These are phyloP conservation scores for Eupithecia vulgata DNA, from an alignment of 2,888 invertebrate genomes.

Conservation along the genomic window DNA sequence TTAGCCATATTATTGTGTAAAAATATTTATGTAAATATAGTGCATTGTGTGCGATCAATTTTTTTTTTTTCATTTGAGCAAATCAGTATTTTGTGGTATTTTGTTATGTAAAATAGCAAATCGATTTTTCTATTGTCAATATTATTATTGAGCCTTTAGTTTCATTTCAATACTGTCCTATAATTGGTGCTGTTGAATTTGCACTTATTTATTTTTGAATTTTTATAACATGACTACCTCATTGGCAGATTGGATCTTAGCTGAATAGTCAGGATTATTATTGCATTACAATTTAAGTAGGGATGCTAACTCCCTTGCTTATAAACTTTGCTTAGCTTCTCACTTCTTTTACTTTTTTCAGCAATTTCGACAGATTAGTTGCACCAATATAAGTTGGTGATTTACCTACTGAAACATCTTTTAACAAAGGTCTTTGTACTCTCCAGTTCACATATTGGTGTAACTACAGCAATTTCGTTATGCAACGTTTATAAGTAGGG, in stretches of 20 bases:
- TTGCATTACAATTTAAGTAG: constrained; percentile 35
- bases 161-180: constrained; percentile 36
- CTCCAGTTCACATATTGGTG: neutral
- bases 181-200: constrained; percentile 59
- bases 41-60: constrained; percentile 50
- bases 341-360: neutral
- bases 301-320: constrained; percentile 12
- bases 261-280: constrained; percentile 28
- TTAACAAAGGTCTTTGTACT: neutral
- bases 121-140: constrained; percentile 22
- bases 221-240: constrained; percentile 74
- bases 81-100: constrained; percentile 58
- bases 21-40: constrained; percentile 71
- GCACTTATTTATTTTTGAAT: constrained; percentile 55
- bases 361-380: neutral
- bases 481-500: constrained; percentile 8
- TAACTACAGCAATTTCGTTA: constrained; percentile 1
- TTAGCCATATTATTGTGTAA: constrained; percentile 60
- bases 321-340: constrained; percentile 9
- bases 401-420: neutral
- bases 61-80: constrained; percentile 50
- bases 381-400: neutral
- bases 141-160: constrained; percentile 24
- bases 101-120: constrained; percentile 42
- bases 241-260: constrained; percentile 70